phyloP scores from a whole-genome alignment of 2,797 vertebrate genomes.

The Acanthornis magna region DNA sequence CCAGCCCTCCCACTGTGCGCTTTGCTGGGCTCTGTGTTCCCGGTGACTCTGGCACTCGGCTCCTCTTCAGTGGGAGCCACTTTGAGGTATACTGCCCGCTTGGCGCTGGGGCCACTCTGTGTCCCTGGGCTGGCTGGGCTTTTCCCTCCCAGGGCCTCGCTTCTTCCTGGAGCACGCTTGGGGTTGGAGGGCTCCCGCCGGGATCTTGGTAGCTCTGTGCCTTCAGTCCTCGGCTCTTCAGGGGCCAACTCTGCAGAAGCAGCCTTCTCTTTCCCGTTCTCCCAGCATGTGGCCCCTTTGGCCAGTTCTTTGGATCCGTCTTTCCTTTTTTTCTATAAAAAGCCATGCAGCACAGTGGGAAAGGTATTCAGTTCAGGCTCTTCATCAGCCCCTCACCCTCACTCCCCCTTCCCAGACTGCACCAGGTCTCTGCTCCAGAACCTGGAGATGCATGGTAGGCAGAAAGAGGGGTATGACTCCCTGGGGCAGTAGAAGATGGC shows the following conservation, averaged over 20 bases:
- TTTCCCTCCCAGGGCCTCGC: conserved; percentile 68
- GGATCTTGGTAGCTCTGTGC: conserved; percentile 70
- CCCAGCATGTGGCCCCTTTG: conserved; percentile 69
- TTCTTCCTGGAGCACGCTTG: conserved; percentile 78
- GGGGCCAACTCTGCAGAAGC: conserved; percentile 51
- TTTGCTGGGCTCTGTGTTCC: conserved; percentile 36
- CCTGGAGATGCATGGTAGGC: not conserved
- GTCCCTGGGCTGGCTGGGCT: conserved; percentile 67
- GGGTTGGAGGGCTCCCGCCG: conserved; percentile 84
- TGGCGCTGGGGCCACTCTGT: conserved; percentile 72
- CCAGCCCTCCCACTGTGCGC: not conserved
- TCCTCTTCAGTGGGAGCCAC: conserved; percentile 61
- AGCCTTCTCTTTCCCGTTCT: conserved; percentile 77
- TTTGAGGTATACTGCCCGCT: conserved; percentile 73
- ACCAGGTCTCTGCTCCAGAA: not conserved
- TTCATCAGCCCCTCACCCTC: not conserved
- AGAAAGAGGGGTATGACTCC: not conserved
- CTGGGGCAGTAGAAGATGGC: not conserved
- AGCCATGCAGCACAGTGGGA: not conserved
- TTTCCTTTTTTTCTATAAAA: conserved; percentile 80
- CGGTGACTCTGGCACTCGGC: conserved; percentile 18
- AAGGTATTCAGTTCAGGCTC: not conserved
- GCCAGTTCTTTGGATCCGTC: conserved; percentile 69
- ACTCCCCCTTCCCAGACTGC: not conserved
- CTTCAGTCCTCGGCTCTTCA: conserved; percentile 50